Evolutionary conservation across 2,888 invertebrate species (phyloP).

Genomic region (Ophion ventricosus): DNA sequence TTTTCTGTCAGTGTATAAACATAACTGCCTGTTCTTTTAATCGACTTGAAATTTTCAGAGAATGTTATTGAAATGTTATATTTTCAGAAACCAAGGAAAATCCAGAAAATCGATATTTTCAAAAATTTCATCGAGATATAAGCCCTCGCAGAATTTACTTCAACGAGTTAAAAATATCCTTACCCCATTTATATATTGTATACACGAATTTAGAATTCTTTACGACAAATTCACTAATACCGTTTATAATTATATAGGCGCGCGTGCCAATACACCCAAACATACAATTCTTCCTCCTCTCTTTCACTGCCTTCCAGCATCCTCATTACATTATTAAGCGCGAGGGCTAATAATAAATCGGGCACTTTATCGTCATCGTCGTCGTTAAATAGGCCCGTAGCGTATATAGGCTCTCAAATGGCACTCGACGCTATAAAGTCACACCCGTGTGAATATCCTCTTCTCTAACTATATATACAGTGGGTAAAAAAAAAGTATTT

Average conservation of each 20-base stretch:
- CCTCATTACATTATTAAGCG: constrained; percentile 64
- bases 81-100: too few relatives aligned
- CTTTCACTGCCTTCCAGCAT: constrained; percentile 26
- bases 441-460: constrained; percentile 45
- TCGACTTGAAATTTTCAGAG: too few relatives aligned
- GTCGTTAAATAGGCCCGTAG: constrained; percentile 40
- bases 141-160: too few relatives aligned
- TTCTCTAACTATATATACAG: too few relatives aligned
- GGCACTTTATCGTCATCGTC: constrained; percentile 52
- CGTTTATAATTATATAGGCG: constrained; percentile 38
- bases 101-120: too few relatives aligned
- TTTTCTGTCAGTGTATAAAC: too few relatives aligned
- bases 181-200: not conserved
- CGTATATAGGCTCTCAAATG: constrained; percentile 18
- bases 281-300: constrained; percentile 26
- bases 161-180: not conserved
- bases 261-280: constrained; percentile 16
- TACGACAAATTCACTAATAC: constrained; percentile 30
- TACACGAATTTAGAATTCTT: constrained; percentile 4
- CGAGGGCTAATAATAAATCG: constrained; percentile 61
- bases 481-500: too few relatives aligned
- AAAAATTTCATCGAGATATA: too few relatives aligned
- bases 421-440: not conserved
- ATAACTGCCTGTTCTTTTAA: too few relatives aligned
- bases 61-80: too few relatives aligned